These are phyloP conservation scores for Eristalis tenax DNA, from an alignment of 2,888 invertebrate genomes.

Conservation along the genomic window DNA sequence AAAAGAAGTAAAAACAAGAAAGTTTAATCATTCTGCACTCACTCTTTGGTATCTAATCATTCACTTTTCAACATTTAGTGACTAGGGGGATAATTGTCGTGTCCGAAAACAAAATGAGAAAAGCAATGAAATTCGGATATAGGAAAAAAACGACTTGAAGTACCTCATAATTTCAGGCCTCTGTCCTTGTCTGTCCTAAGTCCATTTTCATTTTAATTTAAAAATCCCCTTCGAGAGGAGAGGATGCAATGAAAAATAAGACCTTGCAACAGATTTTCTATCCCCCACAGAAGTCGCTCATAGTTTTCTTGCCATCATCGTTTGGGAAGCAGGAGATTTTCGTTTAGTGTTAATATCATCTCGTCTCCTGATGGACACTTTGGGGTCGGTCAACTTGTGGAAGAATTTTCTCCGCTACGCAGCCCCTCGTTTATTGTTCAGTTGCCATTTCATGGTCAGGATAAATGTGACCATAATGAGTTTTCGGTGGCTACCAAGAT, in stretches of 20 bases:
- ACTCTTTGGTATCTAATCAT: constrained; percentile 15
- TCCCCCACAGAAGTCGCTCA: too few species aligned
- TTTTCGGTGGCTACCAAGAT: constrained; percentile 54
- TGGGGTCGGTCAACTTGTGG: constrained; percentile 56
- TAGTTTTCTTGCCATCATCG: not conserved
- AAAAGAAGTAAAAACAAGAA: constrained; percentile 56
- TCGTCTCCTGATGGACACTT: constrained; percentile 25
- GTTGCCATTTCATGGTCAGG: constrained; percentile 59
- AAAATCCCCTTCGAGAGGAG: constrained; percentile 14
- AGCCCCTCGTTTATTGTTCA: constrained; percentile 44
- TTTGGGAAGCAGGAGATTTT: constrained; percentile 20
- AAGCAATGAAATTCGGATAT: constrained; percentile 43
- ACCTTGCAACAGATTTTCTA: constrained; percentile 11
- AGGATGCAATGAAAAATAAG: constrained; percentile 21
- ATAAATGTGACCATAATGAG: constrained; percentile 72
- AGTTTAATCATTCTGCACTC: constrained; percentile 12
- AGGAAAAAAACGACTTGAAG: constrained; percentile 12
- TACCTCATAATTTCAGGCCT: constrained; percentile 33
- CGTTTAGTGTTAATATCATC: constrained; percentile 34
- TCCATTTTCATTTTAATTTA: constrained; percentile 42
- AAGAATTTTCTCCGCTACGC: constrained; percentile 27
- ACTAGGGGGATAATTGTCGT: not conserved
- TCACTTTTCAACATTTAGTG: not conserved
- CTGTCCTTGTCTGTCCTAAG: not conserved
- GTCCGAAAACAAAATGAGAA: not conserved